Percentiles rank a stretch among this genome's conserved stretches.
Evolutionary conservation across 2,113 vertebrate species (phyloP).

Genomic region (Heterotilapia buettikoferi): DNA sequence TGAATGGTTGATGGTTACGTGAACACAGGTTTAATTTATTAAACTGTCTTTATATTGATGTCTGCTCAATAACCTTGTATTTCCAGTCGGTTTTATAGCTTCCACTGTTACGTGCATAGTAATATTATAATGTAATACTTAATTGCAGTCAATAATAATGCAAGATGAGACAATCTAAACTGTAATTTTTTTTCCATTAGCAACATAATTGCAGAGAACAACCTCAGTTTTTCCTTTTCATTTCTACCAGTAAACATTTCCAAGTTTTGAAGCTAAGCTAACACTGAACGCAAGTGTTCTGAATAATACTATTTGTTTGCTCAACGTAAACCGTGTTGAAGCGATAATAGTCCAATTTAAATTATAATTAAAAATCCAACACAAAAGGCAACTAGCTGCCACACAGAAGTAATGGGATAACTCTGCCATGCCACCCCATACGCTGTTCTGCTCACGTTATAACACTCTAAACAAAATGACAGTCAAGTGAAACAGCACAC

Average conservation of each 20-base stretch:
- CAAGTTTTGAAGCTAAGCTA: not conserved
- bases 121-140: not conserved
- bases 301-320: not conserved
- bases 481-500: slow-evolving; percentile 15
- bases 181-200: not conserved
- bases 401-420: slow-evolving; percentile 16
- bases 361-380: not conserved
- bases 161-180: not conserved
- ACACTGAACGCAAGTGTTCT: accelerated
- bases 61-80: accelerated
- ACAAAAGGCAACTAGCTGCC: not conserved
- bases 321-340: not conserved
- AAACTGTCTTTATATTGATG: not conserved
- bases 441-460: not conserved
- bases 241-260: not conserved
- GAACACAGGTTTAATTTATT: not conserved
- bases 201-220: not conserved
- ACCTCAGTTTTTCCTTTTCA: not conserved
- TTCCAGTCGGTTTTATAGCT: not conserved
- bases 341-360: not conserved
- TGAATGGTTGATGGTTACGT: not conserved
- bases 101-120: not conserved
- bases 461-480: slow-evolving; percentile 21
- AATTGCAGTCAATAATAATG: not conserved
- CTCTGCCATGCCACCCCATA: not conserved